Evolutionary conservation across 2,113 vertebrate species (phyloP).

Genomic region (Tachysurus fulvidraco): DNA sequence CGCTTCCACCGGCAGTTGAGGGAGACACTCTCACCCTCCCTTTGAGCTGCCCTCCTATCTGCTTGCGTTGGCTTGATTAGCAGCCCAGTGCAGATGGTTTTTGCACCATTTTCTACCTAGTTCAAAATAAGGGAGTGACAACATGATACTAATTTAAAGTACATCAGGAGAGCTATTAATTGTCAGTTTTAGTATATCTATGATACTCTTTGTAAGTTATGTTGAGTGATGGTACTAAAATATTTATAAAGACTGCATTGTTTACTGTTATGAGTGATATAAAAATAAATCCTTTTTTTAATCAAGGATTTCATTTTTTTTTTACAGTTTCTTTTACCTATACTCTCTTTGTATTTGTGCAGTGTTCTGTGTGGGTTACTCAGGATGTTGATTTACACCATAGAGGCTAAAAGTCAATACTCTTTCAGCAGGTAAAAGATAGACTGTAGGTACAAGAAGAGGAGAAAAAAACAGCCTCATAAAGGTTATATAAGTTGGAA

Average conservation of each 20-base stretch:
- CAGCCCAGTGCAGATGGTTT: slow-evolving; percentile 29
- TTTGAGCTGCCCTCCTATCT: slow-evolving; percentile 23
- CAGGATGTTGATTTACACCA: slow-evolving; percentile 65
- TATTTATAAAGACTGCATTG: neutral
- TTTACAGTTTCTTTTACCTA: slow-evolving; percentile 6
- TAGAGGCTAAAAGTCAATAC: slow-evolving; percentile 65
- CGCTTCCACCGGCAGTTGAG: slow-evolving; percentile 51
- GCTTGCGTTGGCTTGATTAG: slow-evolving; percentile 47
- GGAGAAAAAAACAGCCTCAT: slow-evolving; percentile 12
- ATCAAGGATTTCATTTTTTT: neutral
- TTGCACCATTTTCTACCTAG: neutral
- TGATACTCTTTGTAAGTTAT: neutral
- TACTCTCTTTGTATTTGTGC: slow-evolving; percentile 17
- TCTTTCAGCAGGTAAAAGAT: slow-evolving; percentile 56
- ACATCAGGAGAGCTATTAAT: slow-evolving; percentile 20
- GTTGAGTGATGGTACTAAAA: neutral
- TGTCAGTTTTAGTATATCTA: slow-evolving; percentile 13
- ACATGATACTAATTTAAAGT: slow-evolving; percentile 28
- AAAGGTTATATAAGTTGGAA: neutral
- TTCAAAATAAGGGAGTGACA: slow-evolving; percentile 9
- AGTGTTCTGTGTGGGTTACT: slow-evolving; percentile 21
- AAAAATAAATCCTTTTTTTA: neutral
- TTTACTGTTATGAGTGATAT: neutral
- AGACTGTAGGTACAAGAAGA: slow-evolving; percentile 50
- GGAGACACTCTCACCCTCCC: slow-evolving; percentile 38